phyloP scores from a whole-genome alignment of 2,797 vertebrate genomes.

The Miichthys miiuy region DNA sequence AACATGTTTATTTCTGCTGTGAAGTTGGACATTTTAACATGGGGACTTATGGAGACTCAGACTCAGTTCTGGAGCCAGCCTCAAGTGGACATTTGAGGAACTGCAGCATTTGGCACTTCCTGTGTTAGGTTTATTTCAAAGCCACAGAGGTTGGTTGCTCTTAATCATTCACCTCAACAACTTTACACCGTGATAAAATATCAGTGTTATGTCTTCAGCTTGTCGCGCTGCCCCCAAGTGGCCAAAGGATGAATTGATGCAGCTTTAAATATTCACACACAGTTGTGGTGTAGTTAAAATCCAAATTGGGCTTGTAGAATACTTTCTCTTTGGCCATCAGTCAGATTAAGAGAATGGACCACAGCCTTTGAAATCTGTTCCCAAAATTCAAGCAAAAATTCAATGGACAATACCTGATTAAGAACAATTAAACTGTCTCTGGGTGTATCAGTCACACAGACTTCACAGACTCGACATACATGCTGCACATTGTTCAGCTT shows the following conservation, averaged over 20 bases:
- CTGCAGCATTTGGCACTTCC: too few species aligned
- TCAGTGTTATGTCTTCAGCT: background rate
- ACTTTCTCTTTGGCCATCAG: background rate
- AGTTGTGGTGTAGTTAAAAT: background rate
- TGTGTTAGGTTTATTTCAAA: too few species aligned
- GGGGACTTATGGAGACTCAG: too few species aligned
- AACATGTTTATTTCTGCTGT: too few species aligned
- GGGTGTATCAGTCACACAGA: slow-evolving; percentile 35
- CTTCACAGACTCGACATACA: slow-evolving; percentile 29
- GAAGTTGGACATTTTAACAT: too few species aligned
- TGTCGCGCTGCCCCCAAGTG: background rate
- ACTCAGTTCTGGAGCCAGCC: too few species aligned
- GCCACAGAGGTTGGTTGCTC: too few species aligned
- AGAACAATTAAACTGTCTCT: slow-evolving; percentile 25
- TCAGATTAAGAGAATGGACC: background rate
- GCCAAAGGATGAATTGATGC: background rate
- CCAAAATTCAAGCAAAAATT: background rate
- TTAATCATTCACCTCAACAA: background rate
- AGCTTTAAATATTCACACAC: background rate
- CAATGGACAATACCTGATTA: slow-evolving; percentile 6
- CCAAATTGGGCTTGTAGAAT: background rate
- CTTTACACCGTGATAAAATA: background rate
- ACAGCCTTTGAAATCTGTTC: background rate
- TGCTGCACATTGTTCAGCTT: slow-evolving; percentile 36
- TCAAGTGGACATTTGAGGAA: too few species aligned